These are phyloP conservation scores for Idaea aversata DNA, from an alignment of 2,888 invertebrate species.

Conservation along the genomic window DNA sequence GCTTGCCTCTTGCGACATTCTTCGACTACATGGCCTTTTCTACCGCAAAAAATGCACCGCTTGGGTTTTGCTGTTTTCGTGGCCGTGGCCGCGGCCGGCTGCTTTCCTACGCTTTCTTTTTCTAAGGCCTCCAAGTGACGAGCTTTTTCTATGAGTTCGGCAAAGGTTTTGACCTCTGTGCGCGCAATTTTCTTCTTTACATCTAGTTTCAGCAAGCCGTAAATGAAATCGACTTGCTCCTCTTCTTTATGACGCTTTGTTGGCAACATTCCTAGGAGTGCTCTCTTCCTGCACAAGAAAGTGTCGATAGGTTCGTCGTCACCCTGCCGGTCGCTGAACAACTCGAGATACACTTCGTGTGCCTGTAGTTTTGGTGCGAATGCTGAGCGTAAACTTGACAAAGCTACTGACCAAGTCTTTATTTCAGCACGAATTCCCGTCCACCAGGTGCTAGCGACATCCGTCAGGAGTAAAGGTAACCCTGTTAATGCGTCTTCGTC, in stretches of 20 bases:
- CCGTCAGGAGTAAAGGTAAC: constrained; percentile 6
- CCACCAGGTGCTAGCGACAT: constrained; percentile 10
- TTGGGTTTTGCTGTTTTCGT: not conserved
- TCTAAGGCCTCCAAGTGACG: constrained; percentile 6
- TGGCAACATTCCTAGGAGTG: not conserved
- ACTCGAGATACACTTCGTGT: constrained; percentile 8
- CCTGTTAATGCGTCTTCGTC: constrained; percentile 8
- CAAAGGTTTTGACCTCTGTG: constrained; percentile 4
- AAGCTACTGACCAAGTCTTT: constrained; percentile 7
- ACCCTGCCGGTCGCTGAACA: not conserved
- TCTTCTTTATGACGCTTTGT: constrained; percentile 9
- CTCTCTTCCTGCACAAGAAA: constrained; percentile 7
- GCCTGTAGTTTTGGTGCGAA: constrained; percentile 11
- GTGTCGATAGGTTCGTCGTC: constrained; percentile 3
- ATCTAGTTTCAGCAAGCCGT: constrained; percentile 7
- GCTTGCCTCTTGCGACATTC: not conserved
- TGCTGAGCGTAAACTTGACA: not conserved
- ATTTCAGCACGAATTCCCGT: constrained; percentile 7
- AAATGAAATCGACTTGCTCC: constrained; percentile 8
- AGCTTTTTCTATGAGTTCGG: constrained; percentile 5
- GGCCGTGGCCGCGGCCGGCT: not conserved
- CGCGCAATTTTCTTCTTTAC: constrained; percentile 9
- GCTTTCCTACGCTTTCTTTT: not conserved
- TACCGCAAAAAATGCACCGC: not conserved
- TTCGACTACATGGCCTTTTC: not conserved